Evolutionary conservation across 2,797 vertebrate genomes (phyloP), one percentile per base, ranked within the genome.

Genomic region (Linurgus olivaceus): DNA sequence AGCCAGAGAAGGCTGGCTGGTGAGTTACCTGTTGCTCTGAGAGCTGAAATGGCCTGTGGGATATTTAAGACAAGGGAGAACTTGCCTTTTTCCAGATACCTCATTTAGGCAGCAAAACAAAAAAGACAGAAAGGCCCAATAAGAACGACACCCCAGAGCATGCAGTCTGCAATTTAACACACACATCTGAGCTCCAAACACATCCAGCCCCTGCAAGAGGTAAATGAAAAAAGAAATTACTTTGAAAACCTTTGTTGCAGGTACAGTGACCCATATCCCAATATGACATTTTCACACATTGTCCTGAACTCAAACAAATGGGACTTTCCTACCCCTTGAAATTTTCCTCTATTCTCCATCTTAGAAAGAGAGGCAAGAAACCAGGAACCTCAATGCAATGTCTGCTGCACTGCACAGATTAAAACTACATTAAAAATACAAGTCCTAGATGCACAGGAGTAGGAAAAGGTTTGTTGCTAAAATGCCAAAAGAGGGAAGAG

Each of bases 61-160:
- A 92, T 81, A 97, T 95, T 97, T 98, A 96, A 97, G 97, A 93
- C 95, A 98, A 97, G 97, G 94, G 96, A 97, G 95, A 95, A 97
- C 97, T 97, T 96, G 98, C 97, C 97, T 97, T 97, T 98, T 97
- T 97, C 98, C 98, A 98, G 97, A 97, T 96, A 98, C 82, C 97
- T 98, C 98, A 98, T 97, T 98, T 96, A 97, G 97, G 89, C 97
- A 95, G 98, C 98, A 98, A 98, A 98, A 97, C 96, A 97, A 97
- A 96, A 97, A 94, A 97, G 97, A 98, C 96, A 98, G 96, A 97
- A 95, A 97, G 96, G 98, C 97, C 98, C 97, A 90, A 80, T 97
- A 97, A 98, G 98, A 97, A 97, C 5, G 88, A 97, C 91, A 96
- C 90, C 97, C 94, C 95, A 96, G 94, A 96, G 96, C 94, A 96